Percentiles rank a stretch among this genome's conserved stretches.
Conservation (phyloP, 2,888 invertebrate genomes). For the Emesis furor region DNA sequence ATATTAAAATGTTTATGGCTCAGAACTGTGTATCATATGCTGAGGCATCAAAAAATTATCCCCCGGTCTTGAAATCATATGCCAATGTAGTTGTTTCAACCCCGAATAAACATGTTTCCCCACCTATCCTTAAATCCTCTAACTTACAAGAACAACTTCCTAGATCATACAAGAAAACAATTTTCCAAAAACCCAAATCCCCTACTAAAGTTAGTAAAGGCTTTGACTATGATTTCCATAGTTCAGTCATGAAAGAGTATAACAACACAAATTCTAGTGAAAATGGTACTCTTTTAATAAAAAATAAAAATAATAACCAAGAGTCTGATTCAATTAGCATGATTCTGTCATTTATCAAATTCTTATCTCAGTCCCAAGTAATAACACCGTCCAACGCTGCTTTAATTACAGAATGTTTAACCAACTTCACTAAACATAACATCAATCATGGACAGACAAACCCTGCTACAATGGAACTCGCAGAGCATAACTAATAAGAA, state of each 20-base stretch:
- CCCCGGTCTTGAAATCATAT: background rate
- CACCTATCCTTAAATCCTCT: background rate
- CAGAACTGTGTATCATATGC: background rate
- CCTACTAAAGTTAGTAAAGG: background rate
- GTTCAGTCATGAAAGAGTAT: background rate
- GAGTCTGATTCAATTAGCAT: background rate
- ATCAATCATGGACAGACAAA: background rate
- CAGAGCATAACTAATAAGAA: constrained; percentile 7
- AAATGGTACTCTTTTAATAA: background rate
- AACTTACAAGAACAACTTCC: background rate
- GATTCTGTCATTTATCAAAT: background rate
- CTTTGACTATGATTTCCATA: background rate
- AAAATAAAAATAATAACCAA: background rate
- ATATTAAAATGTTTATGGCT: background rate
- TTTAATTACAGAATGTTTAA: background rate
- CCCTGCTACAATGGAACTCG: constrained; percentile 33
- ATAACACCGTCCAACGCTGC: background rate
- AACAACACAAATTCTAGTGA: background rate
- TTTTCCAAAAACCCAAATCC: background rate
- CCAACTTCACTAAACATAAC: background rate
- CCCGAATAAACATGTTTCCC: background rate
- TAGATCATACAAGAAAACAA: background rate
- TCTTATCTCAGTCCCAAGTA: background rate
- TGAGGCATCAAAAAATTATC: background rate
- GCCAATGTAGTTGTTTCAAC: background rate